A percentile compares a stretch with the other conserved stretches of the same genome.
These are phyloP conservation scores for Acanthosepion lycidas DNA, from an alignment of 2,888 invertebrate species.

Conservation along the genomic window DNA sequence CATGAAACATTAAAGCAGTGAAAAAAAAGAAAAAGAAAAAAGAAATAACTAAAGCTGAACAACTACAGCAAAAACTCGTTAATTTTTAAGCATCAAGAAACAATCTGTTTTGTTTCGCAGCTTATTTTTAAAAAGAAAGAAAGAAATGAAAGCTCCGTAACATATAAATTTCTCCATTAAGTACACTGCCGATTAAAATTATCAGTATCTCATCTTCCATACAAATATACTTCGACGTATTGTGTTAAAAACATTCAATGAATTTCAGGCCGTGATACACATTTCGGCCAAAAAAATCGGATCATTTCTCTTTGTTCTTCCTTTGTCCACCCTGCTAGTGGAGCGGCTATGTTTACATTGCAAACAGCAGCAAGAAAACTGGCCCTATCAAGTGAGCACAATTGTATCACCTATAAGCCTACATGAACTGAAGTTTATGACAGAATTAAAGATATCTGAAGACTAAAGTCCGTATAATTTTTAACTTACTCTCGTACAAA, in stretches of 20 bases:
- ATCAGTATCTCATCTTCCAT: background rate
- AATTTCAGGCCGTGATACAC: no score
- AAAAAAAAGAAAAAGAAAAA: background rate
- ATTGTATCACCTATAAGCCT: no score
- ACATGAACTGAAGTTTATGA: no score
- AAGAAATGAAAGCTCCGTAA: background rate
- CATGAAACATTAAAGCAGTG: background rate
- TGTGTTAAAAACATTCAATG: no score
- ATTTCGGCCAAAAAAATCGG: no score
- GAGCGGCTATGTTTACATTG: no score
- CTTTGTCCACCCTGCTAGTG: no score
- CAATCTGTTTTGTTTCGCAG: background rate
- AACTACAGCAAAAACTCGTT: background rate
- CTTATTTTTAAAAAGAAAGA: background rate
- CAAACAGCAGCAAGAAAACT: no score
- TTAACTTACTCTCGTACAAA: no score
- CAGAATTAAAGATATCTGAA: no score
- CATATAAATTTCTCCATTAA: background rate
- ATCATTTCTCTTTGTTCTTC: no score
- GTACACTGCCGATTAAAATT: background rate
- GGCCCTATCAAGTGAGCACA: background rate
- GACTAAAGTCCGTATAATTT: no score
- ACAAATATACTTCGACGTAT: background rate
- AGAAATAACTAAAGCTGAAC: fast-evolving
- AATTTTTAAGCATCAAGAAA: background rate